Percentiles rank a stretch among this genome's conserved stretches.
phyloP scores from a whole-genome alignment of 1,140 invertebrate genomes.

The Drosophila nannoptera region DNA sequence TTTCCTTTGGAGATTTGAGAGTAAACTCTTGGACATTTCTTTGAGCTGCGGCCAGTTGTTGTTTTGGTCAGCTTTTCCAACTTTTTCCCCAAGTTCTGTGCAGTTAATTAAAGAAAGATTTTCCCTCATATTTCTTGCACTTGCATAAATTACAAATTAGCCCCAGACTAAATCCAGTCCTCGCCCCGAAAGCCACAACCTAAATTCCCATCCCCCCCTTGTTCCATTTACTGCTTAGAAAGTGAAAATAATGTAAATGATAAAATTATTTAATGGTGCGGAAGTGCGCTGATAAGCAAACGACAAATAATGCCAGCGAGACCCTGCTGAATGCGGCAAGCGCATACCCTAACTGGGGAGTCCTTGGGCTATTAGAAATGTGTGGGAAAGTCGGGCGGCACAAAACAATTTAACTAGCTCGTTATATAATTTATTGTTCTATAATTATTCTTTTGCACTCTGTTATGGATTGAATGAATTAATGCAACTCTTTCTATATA shows the following conservation, averaged over 20 bases:
- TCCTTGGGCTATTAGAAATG: neutral
- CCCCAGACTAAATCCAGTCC: constrained; percentile 51
- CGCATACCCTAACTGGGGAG: constrained; percentile 20
- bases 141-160: constrained; percentile 75
- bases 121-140: constrained; percentile 33
- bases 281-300: constrained; percentile 74
- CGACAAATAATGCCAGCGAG: constrained; percentile 62
- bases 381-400: no score
- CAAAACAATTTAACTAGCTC: no score
- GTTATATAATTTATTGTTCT: no score
- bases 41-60: constrained; percentile 1
- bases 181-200: constrained; percentile 7
- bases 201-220: neutral
- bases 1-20: no score
- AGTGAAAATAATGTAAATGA: constrained; percentile 77
- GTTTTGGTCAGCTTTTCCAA: constrained; percentile 11
- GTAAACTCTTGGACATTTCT: constrained; percentile 1
- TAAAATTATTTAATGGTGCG: constrained; percentile 77
- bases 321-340: neutral
- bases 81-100: constrained; percentile 18
- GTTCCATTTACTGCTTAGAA: constrained; percentile 59
- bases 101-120: constrained; percentile 71
- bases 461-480: no score
- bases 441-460: no score
- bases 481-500: no score